phyloP scores from a whole-genome alignment of 2,113 vertebrate genomes.

The Channa argus region DNA sequence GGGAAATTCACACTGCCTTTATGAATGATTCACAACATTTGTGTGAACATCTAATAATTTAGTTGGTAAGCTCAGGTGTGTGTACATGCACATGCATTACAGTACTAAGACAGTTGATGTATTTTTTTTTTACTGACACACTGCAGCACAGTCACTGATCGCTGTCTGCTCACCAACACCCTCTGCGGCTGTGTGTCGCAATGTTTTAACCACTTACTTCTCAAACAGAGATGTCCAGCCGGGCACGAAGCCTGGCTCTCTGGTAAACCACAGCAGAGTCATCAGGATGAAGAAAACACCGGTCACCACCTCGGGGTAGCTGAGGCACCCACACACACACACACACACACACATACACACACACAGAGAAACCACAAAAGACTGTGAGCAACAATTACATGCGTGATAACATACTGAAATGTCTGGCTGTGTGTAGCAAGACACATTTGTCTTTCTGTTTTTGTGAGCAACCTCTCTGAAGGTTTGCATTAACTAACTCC shows the following conservation, averaged over 20 bases:
- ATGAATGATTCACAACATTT: no score
- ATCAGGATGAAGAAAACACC: conserved; percentile 96
- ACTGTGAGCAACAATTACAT: conserved; percentile 30
- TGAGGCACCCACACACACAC: conserved; percentile 59
- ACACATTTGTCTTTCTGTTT: not conserved
- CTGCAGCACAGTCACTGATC: not conserved
- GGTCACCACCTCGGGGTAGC: conserved; percentile 97
- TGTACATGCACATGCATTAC: not conserved
- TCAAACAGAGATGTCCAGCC: conserved; percentile 99
- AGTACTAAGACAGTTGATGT: not conserved
- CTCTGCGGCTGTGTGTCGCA: not conserved
- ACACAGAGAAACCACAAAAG: conserved; percentile 12
- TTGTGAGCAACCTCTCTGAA: not conserved
- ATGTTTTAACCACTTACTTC: conserved; percentile 83
- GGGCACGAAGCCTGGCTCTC: conserved; percentile 96
- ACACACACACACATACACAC: not conserved
- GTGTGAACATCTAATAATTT: no score
- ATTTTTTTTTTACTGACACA: not conserved
- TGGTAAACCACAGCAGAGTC: conserved; percentile 97
- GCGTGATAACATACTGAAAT: conserved; percentile 4
- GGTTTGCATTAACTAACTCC: no score
- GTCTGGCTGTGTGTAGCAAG: conserved; percentile 17
- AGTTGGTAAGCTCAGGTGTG: not conserved
- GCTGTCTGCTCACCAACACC: conserved; percentile 6
- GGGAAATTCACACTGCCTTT: no score